Base-by-base conservation (phyloP, 2,113 vertebrate species). In the Salvelinus fontinalis region DNA sequence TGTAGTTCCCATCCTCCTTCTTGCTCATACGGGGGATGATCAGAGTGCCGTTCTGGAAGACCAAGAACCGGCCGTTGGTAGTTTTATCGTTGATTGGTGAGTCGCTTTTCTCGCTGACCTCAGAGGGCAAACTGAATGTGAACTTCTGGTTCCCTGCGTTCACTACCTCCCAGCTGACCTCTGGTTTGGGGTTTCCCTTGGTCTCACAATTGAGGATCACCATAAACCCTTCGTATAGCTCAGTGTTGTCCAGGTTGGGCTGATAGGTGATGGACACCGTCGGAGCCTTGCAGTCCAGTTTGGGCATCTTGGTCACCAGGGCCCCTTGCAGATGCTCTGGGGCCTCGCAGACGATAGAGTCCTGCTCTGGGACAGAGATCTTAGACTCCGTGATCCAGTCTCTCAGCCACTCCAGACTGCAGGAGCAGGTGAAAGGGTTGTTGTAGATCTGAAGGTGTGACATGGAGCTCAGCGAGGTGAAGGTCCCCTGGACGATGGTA, bases 381-480 rank as follows among this genome's bases (percentile, higher is more conserved):
- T 94, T 94, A 0, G 96, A 95, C 29, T 87, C 93, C 4, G 79
- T 67, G 51, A 97, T 96, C 97, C 97, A 99, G 34, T 94, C 93
- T 83, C 95, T 96, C 67, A 99, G 82, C 98, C 98, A 99, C 70
- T 95, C 89, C 44, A 99, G 93, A 75, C 81, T 90, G 88, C 98
- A 99, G 29, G 95, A 93, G 85, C 97, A 99, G 20, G 91, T 89
- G 26, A 99, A 98, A 4, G 97, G 96, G 83, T 99, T 99, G 89
- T 93, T 95, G 76, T 93, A 98, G 83, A 99, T 96, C 85, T 99
- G 97, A 22, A 99, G 92, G 83, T 99, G 97, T 1, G 97, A 97
- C 86, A 99, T 92, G 27, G 96, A 93, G 13, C 89, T 81, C 3
- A 99, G 92, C 0, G 94, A 88, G 12, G 92, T 93, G 18, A 99